phyloP scores from a whole-genome alignment of 2,797 vertebrate species.

The Varecia variegata region DNA sequence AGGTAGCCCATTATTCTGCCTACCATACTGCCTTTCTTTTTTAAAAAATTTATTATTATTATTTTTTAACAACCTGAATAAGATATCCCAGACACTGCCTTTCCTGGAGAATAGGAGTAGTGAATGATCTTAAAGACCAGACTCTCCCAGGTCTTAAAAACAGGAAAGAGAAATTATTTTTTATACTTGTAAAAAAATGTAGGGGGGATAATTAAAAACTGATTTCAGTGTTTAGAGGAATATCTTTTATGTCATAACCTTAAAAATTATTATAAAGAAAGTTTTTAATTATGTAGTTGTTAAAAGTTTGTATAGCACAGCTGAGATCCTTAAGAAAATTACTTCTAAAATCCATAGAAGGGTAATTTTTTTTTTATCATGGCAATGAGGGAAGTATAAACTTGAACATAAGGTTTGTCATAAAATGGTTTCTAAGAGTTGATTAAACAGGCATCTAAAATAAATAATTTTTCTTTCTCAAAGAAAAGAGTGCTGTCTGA shows the following conservation, averaged over 20 bases:
- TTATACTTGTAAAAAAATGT: not conserved
- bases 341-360: not conserved
- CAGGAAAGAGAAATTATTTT: not conserved
- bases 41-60: not conserved
- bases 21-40: not conserved
- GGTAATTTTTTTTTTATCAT: not conserved
- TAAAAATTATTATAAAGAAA: not conserved
- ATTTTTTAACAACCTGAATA: not conserved
- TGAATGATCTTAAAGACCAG: not conserved
- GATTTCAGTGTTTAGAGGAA: not conserved
- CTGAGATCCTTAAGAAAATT: not conserved
- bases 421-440: not conserved
- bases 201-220: not conserved
- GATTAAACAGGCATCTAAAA: not conserved
- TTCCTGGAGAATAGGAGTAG: not conserved
- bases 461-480: not conserved
- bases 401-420: not conserved
- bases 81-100: not conserved
- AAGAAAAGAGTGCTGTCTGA: not conserved
- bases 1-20: not conserved
- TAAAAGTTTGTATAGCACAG: not conserved
- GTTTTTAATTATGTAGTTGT: slow-evolving; percentile 3
- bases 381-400: not conserved
- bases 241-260: not conserved
- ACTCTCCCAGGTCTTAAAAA: not conserved